phyloP scores from a whole-genome alignment of 2,113 vertebrate species.

The Gobiocypris rarus region DNA sequence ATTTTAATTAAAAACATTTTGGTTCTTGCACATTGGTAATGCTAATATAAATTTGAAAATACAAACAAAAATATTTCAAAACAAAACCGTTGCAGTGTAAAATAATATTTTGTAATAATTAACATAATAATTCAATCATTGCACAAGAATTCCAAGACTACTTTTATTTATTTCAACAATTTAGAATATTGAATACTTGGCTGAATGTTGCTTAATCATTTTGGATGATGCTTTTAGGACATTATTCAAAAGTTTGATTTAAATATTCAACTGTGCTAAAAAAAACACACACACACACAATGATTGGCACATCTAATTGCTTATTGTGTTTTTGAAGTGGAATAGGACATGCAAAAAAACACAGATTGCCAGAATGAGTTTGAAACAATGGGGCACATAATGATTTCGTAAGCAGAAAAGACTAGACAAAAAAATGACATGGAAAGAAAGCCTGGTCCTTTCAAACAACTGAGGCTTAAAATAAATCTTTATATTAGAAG shows the following conservation, averaged over 20 bases:
- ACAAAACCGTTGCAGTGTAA: too few relatives aligned
- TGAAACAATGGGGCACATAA: conserved; percentile 25
- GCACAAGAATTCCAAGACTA: background rate
- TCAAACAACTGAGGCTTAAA: background rate
- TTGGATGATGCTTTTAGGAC: background rate
- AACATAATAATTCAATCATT: background rate
- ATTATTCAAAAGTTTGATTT: conserved; percentile 14
- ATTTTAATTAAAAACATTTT: too few relatives aligned
- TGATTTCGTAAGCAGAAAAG: conserved; percentile 27
- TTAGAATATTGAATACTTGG: background rate
- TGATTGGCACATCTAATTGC: conserved; percentile 55
- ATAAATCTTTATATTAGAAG: background rate
- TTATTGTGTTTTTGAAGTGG: conserved; percentile 27
- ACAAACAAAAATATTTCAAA: too few relatives aligned
- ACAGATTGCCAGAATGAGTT: conserved; percentile 24
- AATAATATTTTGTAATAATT: too few relatives aligned
- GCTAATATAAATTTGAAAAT: background rate
- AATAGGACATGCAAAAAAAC: conserved; percentile 17
- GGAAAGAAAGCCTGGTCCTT: background rate
- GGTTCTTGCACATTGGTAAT: background rate
- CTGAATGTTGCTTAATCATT: background rate
- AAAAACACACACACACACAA: background rate
- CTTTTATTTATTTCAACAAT: background rate
- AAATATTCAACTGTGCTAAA: conserved; percentile 16
- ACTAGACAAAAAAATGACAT: background rate